These are phyloP conservation scores for Panzeria rudis DNA, from an alignment of 2,888 invertebrate species.

Conservation along the genomic window DNA sequence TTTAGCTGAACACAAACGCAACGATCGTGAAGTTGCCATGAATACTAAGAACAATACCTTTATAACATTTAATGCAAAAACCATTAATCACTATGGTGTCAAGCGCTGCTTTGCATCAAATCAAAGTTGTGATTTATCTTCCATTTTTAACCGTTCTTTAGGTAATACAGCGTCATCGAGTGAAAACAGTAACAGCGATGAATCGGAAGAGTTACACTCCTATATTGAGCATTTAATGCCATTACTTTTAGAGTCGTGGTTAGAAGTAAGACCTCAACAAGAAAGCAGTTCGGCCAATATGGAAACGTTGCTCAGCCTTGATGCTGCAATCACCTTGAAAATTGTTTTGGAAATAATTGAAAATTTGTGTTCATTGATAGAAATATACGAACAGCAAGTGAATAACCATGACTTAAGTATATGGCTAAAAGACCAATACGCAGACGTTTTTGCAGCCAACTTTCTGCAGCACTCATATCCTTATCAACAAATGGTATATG, in stretches of 20 bases:
- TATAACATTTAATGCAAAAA: slow-evolving; percentile 48
- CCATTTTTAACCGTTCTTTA: slow-evolving; percentile 84
- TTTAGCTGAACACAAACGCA: slow-evolving; percentile 76
- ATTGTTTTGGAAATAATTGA: slow-evolving; percentile 87
- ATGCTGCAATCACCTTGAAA: slow-evolving; percentile 87
- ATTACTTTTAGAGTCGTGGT: slow-evolving; percentile 92
- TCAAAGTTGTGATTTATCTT: slow-evolving; percentile 83
- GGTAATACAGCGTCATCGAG: slow-evolving; percentile 76
- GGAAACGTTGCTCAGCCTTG: slow-evolving; percentile 84
- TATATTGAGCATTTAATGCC: slow-evolving; percentile 90
- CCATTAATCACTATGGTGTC: slow-evolving; percentile 53
- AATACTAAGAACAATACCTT: slow-evolving; percentile 16
- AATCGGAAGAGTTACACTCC: slow-evolving; percentile 84
- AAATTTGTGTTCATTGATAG: slow-evolving; percentile 85
- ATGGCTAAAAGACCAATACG: slow-evolving; percentile 85
- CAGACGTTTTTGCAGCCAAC: slow-evolving; percentile 85
- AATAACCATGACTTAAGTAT: slow-evolving; percentile 83
- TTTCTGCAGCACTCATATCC: slow-evolving; percentile 84
- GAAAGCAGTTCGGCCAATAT: slow-evolving; percentile 75
- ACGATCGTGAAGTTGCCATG: slow-evolving; percentile 2
- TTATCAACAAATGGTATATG: slow-evolving; percentile 77
- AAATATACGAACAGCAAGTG: slow-evolving; percentile 78
- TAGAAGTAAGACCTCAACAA: slow-evolving; percentile 88
- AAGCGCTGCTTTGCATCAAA: slow-evolving; percentile 75
- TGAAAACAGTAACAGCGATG: slow-evolving; percentile 29